A percentile compares a stretch with the other conserved stretches of the same genome.
phyloP scores from a whole-genome alignment of 2,888 invertebrate genomes.

The Resseliella maxima region DNA sequence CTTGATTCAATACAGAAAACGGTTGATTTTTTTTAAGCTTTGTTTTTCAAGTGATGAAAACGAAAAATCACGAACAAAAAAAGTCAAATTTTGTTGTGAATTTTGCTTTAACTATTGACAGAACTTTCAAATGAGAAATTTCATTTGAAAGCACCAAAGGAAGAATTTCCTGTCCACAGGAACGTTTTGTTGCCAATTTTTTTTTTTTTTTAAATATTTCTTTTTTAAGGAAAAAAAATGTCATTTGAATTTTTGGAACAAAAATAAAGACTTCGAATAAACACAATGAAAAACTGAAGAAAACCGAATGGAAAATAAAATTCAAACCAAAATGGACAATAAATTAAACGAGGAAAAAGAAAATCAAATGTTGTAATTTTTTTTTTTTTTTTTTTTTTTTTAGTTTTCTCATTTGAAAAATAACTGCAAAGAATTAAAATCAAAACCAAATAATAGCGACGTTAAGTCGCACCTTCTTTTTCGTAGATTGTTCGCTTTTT shows the following conservation, averaged over 20 bases:
- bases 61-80: background rate
- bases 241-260: background rate
- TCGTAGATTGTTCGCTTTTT: constrained; percentile 74
- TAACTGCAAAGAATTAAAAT: background rate
- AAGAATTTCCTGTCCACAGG: background rate
- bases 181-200: background rate
- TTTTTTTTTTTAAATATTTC: too few species aligned
- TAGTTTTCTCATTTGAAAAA: constrained; percentile 2
- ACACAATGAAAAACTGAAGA: background rate
- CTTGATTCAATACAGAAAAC: constrained; percentile 18
- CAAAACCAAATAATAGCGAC: constrained; percentile 58
- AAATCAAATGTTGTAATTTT: too few species aligned
- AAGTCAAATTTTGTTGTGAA: background rate
- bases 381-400: too few species aligned
- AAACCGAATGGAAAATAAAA: background rate
- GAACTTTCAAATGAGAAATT: background rate
- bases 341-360: background rate
- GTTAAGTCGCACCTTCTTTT: constrained; percentile 69
- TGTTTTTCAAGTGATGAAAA: constrained; percentile 17
- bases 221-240: background rate
- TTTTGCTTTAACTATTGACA: background rate
- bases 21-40: background rate
- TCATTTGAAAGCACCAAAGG: background rate
- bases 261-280: background rate
- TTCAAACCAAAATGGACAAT: constrained; percentile 10